Percentiles rank a stretch among this genome's conserved stretches.
Conservation (phyloP, 2,888 invertebrate species). For the Mimumesa dahlbomi region DNA sequence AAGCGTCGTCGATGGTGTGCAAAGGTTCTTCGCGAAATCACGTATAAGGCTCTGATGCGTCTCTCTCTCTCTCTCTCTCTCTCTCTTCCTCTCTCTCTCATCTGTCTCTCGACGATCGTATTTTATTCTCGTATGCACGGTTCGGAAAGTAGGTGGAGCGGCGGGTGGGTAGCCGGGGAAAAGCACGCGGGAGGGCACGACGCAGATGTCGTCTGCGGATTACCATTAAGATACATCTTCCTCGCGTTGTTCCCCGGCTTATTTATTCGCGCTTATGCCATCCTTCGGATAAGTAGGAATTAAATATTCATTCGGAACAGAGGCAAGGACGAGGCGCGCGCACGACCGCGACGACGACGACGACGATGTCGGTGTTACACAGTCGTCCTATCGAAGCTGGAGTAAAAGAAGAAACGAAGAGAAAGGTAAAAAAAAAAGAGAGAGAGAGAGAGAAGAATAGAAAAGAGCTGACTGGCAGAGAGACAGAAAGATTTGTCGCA, state of each 20-base stretch:
- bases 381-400: constrained; percentile 2
- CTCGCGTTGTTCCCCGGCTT: constrained; percentile 53
- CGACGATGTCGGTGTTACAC: too few species aligned
- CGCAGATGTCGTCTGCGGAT: constrained; percentile 68
- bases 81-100: too few species aligned
- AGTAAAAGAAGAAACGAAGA: constrained; percentile 15
- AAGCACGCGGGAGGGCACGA: constrained; percentile 19
- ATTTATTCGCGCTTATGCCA: constrained; percentile 72
- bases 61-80: too few species aligned
- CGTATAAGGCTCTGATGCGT: constrained; percentile 5
- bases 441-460: constrained; percentile 5
- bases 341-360: not conserved
- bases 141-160: not conserved
- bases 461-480: constrained; percentile 1
- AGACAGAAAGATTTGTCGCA: constrained; percentile 57
- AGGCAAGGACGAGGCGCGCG: constrained; percentile 43
- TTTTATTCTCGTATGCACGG: not conserved
- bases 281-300: constrained; percentile 68
- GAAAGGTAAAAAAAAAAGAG: constrained; percentile 1
- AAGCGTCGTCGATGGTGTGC: constrained; percentile 19
- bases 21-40: constrained; percentile 14
- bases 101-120: too few species aligned
- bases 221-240: constrained; percentile 69
- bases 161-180: constrained; percentile 2
- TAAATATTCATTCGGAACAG: constrained; percentile 71